Evolutionary conservation across 2,888 invertebrate species (phyloP).

Genomic region (Cantharis rustica): DNA sequence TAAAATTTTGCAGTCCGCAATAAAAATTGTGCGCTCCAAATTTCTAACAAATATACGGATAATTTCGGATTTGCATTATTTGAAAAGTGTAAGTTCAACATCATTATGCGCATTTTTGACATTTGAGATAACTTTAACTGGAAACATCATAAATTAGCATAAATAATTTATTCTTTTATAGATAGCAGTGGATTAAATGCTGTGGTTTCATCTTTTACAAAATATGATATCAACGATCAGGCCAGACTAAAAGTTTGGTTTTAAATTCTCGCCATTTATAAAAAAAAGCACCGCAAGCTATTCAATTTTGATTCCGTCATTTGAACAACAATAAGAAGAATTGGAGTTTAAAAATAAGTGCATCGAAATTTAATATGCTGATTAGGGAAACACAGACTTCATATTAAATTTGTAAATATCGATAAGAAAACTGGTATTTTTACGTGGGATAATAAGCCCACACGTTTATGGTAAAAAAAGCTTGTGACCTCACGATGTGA

Average conservation of each 20-base stretch:
- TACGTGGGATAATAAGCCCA: constrained; percentile 3
- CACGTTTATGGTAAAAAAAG: neutral
- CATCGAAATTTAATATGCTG: neutral
- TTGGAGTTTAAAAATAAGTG: neutral
- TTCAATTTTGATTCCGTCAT: neutral
- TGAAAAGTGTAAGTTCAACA: neutral
- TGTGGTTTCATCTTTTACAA: neutral
- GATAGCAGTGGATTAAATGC: neutral
- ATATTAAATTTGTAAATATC: neutral
- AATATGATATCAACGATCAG: neutral
- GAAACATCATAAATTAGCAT: neutral
- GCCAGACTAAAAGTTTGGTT: neutral
- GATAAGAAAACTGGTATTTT: constrained; percentile 1
- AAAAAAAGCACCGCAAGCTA: neutral
- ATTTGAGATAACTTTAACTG: neutral
- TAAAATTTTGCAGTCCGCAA: neutral
- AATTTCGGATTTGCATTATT: neutral
- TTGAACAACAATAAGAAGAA: neutral
- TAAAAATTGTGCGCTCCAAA: neutral
- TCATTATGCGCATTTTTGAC: neutral
- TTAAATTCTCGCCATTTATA: neutral
- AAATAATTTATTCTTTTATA: neutral
- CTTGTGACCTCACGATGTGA: neutral
- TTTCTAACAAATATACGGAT: neutral
- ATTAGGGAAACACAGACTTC: neutral